These are phyloP conservation scores for Cyclophora punctaria DNA, from an alignment of 2,888 invertebrate genomes.

Conservation along the genomic window DNA sequence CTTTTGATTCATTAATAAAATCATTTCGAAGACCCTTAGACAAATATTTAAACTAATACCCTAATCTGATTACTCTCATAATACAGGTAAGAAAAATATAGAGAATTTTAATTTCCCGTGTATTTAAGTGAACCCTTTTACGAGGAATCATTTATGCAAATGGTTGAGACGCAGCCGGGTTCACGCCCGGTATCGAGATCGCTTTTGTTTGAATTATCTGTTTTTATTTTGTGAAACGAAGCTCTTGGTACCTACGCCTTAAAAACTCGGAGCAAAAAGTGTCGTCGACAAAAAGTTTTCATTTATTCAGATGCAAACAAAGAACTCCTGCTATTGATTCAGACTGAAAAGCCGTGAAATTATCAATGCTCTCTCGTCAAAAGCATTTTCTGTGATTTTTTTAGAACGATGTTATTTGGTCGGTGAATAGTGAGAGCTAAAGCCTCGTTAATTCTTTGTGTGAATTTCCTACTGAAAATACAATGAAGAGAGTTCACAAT, in stretches of 20 bases:
- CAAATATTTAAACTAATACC: constrained; percentile 27
- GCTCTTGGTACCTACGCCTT: constrained; percentile 8
- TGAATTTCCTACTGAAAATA: background rate
- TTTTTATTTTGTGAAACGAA: constrained; percentile 21
- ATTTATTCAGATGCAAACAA: constrained; percentile 34
- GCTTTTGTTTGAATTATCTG: constrained; percentile 24
- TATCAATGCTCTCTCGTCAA: constrained; percentile 3
- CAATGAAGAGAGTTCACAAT: no score
- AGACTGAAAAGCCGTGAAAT: constrained; percentile 12
- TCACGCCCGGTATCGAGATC: constrained; percentile 8
- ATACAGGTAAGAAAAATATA: constrained; percentile 25
- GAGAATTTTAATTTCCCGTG: constrained; percentile 26
- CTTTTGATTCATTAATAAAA: constrained; percentile 15
- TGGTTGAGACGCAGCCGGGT: constrained; percentile 14
- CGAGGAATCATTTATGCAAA: constrained; percentile 22
- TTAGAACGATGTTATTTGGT: background rate
- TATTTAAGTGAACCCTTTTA: constrained; percentile 20
- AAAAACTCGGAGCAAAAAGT: constrained; percentile 15
- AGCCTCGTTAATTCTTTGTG: background rate
- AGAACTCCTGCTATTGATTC: constrained; percentile 22
- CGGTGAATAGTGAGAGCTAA: background rate
- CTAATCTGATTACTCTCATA: constrained; percentile 31
- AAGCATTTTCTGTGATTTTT: background rate
- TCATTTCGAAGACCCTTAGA: constrained; percentile 25
- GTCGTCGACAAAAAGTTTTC: constrained; percentile 25